Evolutionary conservation across 2,113 vertebrate genomes (phyloP), one percentile per base, ranked within the genome.

Genomic region (Tragelaphus imberbis): DNA sequence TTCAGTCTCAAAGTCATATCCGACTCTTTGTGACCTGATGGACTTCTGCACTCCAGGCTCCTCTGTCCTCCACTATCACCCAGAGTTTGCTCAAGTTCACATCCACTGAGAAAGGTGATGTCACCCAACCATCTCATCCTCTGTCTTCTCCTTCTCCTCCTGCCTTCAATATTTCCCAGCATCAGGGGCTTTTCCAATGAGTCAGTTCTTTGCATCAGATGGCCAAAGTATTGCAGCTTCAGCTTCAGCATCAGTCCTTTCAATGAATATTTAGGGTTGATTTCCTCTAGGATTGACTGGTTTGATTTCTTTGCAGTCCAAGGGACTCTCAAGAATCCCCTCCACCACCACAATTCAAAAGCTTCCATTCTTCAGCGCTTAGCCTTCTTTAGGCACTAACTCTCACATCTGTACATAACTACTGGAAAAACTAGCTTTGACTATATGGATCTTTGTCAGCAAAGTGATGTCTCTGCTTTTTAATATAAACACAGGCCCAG

Each of bases 1-100:
- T 27, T 27, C 40, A 27, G 40, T 14, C 0, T 1, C 13, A 44
- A 27, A 44, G 23, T 44, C 2, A 0, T 4, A 27, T 27, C 71
- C 12, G 13, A 15, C 40, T 27, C 40, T 44, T 77, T 77, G 23
- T 44, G 40, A 44, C 71, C 40, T 33, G 21, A 44, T 27, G 23
- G 40, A 44, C 40, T 44, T 23, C 36, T 15, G 71, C 23, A 44
- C 6, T 44, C 40, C 36, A 77, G 23, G 71, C 40, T 77, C 36
- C 12, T 77, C 23, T 77, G 71, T 77, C 23, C 71, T 77, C 40
- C 71, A 77, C 23, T 77, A 14, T 44, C 71, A 44, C 12, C 71
- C 23, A 44, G 71, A 44, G 11, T 27, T 77, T 27, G 71, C 23
- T 44, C 71, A 77, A 15, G 7, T 77, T 77, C 71, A 77, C 23